phyloP scores from a whole-genome alignment of 37 sponge, comb jelly and placozoan genomes.

The Haliclona indistincta region DNA sequence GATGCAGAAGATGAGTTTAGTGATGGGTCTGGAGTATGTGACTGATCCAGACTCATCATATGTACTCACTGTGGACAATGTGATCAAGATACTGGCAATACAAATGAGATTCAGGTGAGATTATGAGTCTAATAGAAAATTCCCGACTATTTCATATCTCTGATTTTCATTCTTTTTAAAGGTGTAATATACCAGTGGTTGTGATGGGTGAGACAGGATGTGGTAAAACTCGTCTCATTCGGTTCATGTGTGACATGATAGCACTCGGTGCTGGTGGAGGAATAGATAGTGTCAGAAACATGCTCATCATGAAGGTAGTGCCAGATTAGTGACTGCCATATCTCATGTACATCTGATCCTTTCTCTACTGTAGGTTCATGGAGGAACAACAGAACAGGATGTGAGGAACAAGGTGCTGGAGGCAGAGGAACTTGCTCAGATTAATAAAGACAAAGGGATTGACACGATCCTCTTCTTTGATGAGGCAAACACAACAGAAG shows the following conservation, averaged over 20 bases:
- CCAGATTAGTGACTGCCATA: no score
- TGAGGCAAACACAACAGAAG: conserved; percentile 75
- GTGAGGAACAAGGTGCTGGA: conserved; percentile 24
- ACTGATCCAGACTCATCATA: conserved; percentile 75
- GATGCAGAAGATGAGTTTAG: conserved; percentile 42
- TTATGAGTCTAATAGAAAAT: not conserved
- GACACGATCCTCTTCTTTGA: conserved; percentile 74
- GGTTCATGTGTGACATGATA: conserved; percentile 80
- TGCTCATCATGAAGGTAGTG: conserved; percentile 64
- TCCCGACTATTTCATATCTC: not conserved
- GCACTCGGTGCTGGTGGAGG: not conserved
- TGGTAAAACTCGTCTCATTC: conserved; percentile 88
- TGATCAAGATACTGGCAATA: conserved; percentile 86
- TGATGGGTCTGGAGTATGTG: conserved; percentile 43
- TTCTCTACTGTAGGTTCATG: no score
- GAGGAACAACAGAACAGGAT: conserved; percentile 58
- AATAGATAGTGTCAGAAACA: conserved; percentile 12
- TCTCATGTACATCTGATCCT: no score
- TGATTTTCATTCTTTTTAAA: conserved; percentile 1
- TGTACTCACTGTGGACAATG: conserved; percentile 78
- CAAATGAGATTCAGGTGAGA: conserved; percentile 84
- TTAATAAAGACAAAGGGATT: conserved; percentile 4
- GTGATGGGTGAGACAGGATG: conserved; percentile 98
- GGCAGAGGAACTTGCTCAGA: conserved; percentile 46
- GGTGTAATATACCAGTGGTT: conserved; percentile 87